These are phyloP conservation scores for Microtus ochrogaster DNA, from an alignment of 2,113 vertebrate genomes.

Conservation along the genomic window DNA sequence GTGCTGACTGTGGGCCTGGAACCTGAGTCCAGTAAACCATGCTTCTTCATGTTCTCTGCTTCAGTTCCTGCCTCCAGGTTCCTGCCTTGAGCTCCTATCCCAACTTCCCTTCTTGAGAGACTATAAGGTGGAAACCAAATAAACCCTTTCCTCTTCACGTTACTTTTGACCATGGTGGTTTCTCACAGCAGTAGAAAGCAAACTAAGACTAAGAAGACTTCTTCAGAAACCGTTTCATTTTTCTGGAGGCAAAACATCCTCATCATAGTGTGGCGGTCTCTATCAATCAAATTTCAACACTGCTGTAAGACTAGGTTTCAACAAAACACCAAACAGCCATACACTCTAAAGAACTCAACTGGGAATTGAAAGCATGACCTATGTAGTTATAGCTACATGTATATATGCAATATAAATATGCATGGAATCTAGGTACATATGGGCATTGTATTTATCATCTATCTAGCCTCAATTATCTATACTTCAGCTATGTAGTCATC, in stretches of 20 bases:
- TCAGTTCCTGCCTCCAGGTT: not conserved
- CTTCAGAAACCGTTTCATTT: not conserved
- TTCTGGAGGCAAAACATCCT: not conserved
- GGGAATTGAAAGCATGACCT: not conserved
- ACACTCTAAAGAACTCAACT: not conserved
- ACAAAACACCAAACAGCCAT: not conserved
- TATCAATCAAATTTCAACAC: not conserved
- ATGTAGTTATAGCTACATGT: not conserved
- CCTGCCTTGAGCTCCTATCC: not conserved
- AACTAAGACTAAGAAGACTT: not conserved
- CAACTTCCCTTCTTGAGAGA: not conserved
- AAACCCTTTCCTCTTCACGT: not conserved
- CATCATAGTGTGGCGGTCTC: not conserved
- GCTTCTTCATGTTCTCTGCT: not conserved
- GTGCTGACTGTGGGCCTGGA: not conserved
- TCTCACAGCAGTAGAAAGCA: not conserved
- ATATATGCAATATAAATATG: not conserved
- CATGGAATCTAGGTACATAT: not conserved
- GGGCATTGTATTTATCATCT: not conserved
- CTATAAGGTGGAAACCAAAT: too few relatives aligned
- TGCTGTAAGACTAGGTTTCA: not conserved
- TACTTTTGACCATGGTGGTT: not conserved
- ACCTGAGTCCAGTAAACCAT: not conserved
- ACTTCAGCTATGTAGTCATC: not conserved
- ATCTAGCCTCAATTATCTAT: not conserved